phyloP scores from a whole-genome alignment of 2,888 invertebrate species.

The Cephus pygmeus region DNA sequence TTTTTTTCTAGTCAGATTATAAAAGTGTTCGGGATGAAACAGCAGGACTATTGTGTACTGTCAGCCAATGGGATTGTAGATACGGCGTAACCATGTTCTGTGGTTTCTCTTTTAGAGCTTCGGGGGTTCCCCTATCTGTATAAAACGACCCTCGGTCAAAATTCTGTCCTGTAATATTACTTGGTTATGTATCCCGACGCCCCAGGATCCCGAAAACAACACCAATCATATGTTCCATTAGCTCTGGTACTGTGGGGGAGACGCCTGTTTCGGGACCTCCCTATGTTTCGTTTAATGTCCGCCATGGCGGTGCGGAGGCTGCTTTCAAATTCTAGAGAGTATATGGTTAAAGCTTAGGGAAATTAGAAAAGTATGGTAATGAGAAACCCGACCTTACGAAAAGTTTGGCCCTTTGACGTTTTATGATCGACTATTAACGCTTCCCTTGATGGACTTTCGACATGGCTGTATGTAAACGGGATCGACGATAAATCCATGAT shows the following conservation, averaged over 20 bases:
- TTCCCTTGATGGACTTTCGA: neutral
- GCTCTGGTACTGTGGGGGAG: neutral
- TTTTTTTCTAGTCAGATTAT: neutral
- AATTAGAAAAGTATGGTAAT: constrained; percentile 6
- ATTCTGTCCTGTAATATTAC: constrained; percentile 5
- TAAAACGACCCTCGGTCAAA: constrained; percentile 3
- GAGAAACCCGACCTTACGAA: neutral
- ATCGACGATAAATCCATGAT: neutral
- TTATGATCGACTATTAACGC: neutral
- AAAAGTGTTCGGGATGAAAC: neutral
- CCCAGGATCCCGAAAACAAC: constrained; percentile 6
- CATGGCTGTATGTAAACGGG: neutral
- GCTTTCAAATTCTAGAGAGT: neutral
- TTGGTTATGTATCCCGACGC: constrained; percentile 9
- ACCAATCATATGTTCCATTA: constrained; percentile 11
- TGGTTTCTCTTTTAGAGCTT: neutral
- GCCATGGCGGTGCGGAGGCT: neutral
- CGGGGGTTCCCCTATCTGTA: constrained; percentile 6
- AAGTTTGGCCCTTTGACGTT: neutral
- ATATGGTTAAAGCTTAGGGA: neutral
- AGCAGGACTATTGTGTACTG: neutral
- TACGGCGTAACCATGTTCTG: neutral
- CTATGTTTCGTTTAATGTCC: neutral
- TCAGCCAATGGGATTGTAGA: neutral
- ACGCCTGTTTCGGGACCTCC: neutral